Conservation (phyloP, 2,888 invertebrate species). For the Aporophyla nigra region DNA sequence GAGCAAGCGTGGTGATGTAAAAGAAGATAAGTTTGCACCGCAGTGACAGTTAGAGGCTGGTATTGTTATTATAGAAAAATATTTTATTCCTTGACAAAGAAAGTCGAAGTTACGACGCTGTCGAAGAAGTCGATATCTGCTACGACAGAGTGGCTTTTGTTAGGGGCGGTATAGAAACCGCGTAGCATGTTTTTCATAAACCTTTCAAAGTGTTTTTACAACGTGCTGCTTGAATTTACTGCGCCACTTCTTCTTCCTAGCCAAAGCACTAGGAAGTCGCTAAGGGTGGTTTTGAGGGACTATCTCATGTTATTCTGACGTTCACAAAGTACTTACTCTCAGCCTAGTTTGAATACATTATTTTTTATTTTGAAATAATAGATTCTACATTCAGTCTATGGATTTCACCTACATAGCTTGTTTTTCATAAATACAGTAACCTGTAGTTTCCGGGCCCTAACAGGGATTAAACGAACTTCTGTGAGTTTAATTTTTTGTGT, state of each 20-base stretch:
- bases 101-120: not conserved
- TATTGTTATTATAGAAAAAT: not conserved
- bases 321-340: too few species aligned
- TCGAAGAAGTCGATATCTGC: not conserved
- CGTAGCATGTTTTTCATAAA: conserved; percentile 5
- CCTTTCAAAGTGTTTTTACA: not conserved
- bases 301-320: not conserved
- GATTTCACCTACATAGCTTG: not conserved
- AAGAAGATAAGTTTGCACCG: not conserved
- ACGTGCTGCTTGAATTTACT: not conserved
- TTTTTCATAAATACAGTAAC: not conserved
- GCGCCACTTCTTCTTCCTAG: not conserved
- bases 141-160: conserved; percentile 8
- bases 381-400: not conserved
- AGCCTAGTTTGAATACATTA: not conserved
- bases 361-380: not conserved
- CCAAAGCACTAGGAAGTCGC: too few species aligned
- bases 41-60: too few species aligned
- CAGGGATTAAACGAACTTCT: not conserved
- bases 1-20: too few species aligned
- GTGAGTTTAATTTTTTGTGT: not conserved
- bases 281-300: not conserved
- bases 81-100: not conserved
- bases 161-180: conserved; percentile 12
- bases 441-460: not conserved